Base-by-base conservation (phyloP, 2,113 vertebrate genomes). In the Lagenorhynchus albirostris region DNA sequence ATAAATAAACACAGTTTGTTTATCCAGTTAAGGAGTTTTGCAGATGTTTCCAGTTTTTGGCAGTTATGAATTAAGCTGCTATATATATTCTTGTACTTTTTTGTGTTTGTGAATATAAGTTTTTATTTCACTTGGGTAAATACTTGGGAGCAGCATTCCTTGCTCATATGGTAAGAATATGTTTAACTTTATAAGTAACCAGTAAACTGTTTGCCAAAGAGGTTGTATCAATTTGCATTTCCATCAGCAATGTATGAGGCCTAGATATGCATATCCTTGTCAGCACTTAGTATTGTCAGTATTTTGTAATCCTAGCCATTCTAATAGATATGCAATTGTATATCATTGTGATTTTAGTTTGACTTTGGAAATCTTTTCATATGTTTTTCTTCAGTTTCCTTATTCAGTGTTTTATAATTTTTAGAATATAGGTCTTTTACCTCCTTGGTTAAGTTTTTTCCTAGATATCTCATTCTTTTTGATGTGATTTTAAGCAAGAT, bases 281-380 rank as follows among this genome's bases (percentile, higher is more conserved):
- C 62, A 85, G 62, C 62, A 85, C 50, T 41, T 62, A 31, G 6
- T 68, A 58, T 93, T 76, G 71, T 65, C 82, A 93, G 21, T 68
- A 67, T 77, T 77, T 93, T 91, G 68, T 26, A 91, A 77, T 85
- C 63, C 60, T 70, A 79, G 15, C 11, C 62, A 79, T 86, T 63
- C 14, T 71, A 79, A 70, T 70, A 53, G 33, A 41, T 62, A 41
- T 41, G 7, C 53, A 21, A 5, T 68, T 68, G 23, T 60, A 58
- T 89, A 31, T 95, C 60, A 90, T 31, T 93, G 31, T 76, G 58
- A 74, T 70, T 91, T 95, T 60, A 50, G 47, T 79, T 79, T 95
- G 73, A 68, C 38, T 95, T 90, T 77, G 70, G 38, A 77, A 76
- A 41, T 60, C 13, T 62, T 79, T 31, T 77, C 62, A 50, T 68